Evolutionary conservation across 2,113 vertebrate species (phyloP).

Genomic region (Seriola aureovittata): DNA sequence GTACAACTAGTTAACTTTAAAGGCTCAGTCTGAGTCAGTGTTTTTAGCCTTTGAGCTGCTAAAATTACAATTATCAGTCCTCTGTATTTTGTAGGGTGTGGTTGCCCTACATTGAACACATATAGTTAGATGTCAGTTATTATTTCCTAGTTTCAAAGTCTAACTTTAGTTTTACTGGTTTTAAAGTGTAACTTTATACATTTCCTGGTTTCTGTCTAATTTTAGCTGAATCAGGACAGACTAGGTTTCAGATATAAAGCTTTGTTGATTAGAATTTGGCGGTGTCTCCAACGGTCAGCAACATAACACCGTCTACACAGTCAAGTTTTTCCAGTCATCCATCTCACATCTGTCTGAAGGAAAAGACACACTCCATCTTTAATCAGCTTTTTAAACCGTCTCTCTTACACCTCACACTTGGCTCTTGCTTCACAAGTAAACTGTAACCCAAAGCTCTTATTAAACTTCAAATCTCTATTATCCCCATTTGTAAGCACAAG

Average conservation of each 20-base stretch:
- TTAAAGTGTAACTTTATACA: slow-evolving; percentile 45
- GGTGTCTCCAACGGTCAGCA: neutral
- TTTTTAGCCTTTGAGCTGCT: neutral
- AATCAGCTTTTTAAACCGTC: neutral
- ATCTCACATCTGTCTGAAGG: slow-evolving; percentile 35
- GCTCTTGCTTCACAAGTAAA: neutral
- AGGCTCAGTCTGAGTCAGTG: neutral
- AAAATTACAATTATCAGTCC: neutral
- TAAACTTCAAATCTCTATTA: neutral
- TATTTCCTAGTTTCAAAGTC: slow-evolving; percentile 25
- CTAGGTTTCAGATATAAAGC: slow-evolving; percentile 46
- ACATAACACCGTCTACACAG: slow-evolving; percentile 45
- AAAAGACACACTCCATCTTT: neutral
- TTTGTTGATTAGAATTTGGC: slow-evolving; percentile 57
- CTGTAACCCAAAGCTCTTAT: slow-evolving; percentile 6
- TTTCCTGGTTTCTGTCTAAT: slow-evolving; percentile 52
- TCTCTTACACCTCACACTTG: neutral
- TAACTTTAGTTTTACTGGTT: slow-evolving; percentile 42
- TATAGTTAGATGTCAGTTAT: slow-evolving; percentile 25
- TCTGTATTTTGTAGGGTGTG: neutral
- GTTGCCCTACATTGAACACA: neutral
- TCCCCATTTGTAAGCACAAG: neutral
- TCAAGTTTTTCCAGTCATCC: slow-evolving; percentile 33
- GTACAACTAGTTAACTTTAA: neutral
- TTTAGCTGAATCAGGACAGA: slow-evolving; percentile 45